A percentile compares a stretch with the other conserved stretches of the same genome.
Evolutionary conservation across 1,140 invertebrate species (phyloP).

Genomic region (Bombus picipes): DNA sequence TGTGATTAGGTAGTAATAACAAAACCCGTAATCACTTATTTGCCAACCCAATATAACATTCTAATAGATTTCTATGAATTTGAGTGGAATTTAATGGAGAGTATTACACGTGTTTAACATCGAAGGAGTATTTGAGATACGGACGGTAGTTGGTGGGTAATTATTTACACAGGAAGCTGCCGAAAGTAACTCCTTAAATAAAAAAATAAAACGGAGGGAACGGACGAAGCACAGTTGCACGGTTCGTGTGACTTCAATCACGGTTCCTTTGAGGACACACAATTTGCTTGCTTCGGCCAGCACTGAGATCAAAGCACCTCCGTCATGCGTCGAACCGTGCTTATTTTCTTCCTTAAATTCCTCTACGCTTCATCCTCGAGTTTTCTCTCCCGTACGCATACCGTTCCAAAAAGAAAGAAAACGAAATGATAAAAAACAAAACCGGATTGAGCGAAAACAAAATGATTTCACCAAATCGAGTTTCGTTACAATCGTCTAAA

Average conservation of each 20-base stretch:
- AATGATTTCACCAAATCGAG: background rate
- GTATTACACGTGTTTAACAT: background rate
- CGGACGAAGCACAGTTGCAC: conserved; percentile 40
- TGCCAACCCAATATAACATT: too few species aligned
- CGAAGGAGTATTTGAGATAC: background rate
- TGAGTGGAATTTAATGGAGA: background rate
- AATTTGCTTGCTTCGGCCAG: conserved; percentile 35
- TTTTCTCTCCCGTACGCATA: background rate
- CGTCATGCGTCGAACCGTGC: conserved; percentile 28
- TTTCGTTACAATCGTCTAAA: too few species aligned
- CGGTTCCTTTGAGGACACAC: conserved; percentile 47
- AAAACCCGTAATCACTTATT: too few species aligned
- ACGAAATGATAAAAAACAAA: background rate
- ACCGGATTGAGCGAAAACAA: background rate
- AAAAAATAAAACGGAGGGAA: conserved; percentile 37
- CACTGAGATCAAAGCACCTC: conserved; percentile 49
- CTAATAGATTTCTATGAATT: background rate
- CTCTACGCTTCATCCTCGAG: too few species aligned
- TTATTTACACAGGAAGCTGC: conserved; percentile 21
- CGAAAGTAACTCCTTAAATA: conserved; percentile 34
- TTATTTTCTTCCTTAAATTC: conserved; percentile 28
- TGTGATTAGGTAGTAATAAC: too few species aligned
- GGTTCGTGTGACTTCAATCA: conserved; percentile 64
- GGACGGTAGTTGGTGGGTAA: background rate
- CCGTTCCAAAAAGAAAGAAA: background rate